Percentiles rank a stretch among this genome's conserved stretches.
Conservation (phyloP, 2,797 vertebrate species). For the Mergus octosetaceus region DNA sequence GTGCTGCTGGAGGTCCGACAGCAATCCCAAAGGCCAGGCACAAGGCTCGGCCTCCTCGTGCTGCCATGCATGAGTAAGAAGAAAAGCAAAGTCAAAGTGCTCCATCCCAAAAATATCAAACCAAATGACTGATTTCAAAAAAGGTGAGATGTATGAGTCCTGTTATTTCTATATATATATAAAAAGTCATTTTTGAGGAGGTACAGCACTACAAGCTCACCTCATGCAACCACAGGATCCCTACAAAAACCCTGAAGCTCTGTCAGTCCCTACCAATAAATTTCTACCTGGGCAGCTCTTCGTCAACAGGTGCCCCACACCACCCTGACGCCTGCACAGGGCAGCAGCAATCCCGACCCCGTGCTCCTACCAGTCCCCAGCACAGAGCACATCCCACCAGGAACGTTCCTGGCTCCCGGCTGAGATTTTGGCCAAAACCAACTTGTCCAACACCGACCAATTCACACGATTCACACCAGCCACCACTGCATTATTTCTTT, state of each 20-base stretch:
- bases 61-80: fast-evolving
- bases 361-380: background rate
- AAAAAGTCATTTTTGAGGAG: background rate
- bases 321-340: fast-evolving
- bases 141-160: background rate
- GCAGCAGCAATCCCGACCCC: fast-evolving
- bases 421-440: background rate
- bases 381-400: fast-evolving
- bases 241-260: fast-evolving
- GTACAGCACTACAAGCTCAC: background rate
- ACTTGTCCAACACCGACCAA: background rate
- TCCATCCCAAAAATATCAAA: background rate
- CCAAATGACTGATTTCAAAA: fast-evolving
- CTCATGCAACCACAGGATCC: fast-evolving
- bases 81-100: background rate
- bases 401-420: background rate
- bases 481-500: background rate
- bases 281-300: background rate
- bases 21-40: fast-evolving
- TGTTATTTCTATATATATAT: background rate
- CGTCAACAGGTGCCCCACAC: background rate
- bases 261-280: too few relatives aligned
- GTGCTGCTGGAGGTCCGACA: background rate
- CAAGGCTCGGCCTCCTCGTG: fast-evolving
- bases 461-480: background rate